Base-by-base conservation (phyloP, 2,113 vertebrate genomes). In the Neotragus moschatus region DNA sequence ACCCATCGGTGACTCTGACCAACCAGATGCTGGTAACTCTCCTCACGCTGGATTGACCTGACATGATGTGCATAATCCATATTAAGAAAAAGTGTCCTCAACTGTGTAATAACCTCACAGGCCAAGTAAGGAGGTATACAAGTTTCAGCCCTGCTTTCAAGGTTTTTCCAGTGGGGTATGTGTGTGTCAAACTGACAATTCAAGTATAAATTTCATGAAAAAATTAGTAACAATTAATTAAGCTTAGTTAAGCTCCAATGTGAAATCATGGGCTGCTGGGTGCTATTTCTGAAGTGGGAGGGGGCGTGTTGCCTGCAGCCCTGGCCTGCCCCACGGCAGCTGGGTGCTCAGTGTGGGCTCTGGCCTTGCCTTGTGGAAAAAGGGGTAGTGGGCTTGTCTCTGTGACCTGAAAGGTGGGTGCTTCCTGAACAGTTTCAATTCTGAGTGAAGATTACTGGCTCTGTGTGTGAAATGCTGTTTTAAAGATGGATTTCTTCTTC, bases 281-380 rank as follows among this genome's bases (percentile, higher is more conserved):
- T 43, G 60, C 39, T 13, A 5, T 0, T 13, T 13, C 36, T 1
- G 2, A 30, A 33, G n/a, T 7, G n/a, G 45, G n/a, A 5, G 2
- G 6, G 26, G 43, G 43, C 0, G 0, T 1, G 77, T 47, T 51
- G 66, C 43, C 36, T 39, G 12, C 4, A 9, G 70, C 17, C 77
- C 28, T 2, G 25, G 17, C 39, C 14, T 0, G n/a, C 8, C 53
- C 26, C 12, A 10, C 0, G 1, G 26, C 28, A 28, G 61, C 49
- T 28, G n/a, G 55, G 55, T 5, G n/a, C 21, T 9, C 58, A 5
- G 21, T 2, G 30, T 2, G 30, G 51, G 45, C 66, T 88, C 66
- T 56, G 90, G 36, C 43, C 21, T 45, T 15, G 5, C 60, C 66
- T 26, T 2, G 70, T 45, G 43, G 36, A 23, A 75, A 47, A 30